phyloP scores from a whole-genome alignment of 2,113 vertebrate genomes.

The Capra hircus region DNA sequence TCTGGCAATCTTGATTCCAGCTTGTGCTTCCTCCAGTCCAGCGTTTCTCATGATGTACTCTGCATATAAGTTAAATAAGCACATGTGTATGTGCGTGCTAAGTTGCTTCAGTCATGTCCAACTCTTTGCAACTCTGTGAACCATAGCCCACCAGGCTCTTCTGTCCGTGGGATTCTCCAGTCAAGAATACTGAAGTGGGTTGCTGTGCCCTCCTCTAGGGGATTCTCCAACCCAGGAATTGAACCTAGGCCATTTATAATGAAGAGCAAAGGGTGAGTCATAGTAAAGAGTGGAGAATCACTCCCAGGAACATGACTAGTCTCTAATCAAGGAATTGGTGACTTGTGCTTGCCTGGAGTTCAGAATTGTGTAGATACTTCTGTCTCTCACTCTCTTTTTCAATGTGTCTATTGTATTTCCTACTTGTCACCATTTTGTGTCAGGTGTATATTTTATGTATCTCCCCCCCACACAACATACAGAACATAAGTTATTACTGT shows the following conservation, averaged over 20 bases:
- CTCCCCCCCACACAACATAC: neutral
- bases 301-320: neutral
- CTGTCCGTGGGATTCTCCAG: neutral
- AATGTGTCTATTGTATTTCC: neutral
- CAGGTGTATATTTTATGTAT: neutral
- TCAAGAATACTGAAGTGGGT: neutral
- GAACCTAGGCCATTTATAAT: neutral
- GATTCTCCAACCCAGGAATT: neutral
- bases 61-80: too few species aligned
- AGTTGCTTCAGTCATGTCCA: neutral
- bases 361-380: neutral
- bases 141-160: neutral
- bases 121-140: neutral
- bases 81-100: rapidly evolving
- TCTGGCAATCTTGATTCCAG: too few species aligned
- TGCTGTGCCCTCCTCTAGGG: neutral
- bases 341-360: neutral
- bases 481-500: neutral
- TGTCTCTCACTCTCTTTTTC: neutral
- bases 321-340: neutral
- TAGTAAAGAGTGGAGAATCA: neutral
- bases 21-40: too few species aligned
- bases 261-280: neutral
- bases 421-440: neutral
- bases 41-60: too few species aligned